These are phyloP conservation scores for Takifugu bimaculatus DNA, from an alignment of 2,113 vertebrate genomes.

Conservation along the genomic window DNA sequence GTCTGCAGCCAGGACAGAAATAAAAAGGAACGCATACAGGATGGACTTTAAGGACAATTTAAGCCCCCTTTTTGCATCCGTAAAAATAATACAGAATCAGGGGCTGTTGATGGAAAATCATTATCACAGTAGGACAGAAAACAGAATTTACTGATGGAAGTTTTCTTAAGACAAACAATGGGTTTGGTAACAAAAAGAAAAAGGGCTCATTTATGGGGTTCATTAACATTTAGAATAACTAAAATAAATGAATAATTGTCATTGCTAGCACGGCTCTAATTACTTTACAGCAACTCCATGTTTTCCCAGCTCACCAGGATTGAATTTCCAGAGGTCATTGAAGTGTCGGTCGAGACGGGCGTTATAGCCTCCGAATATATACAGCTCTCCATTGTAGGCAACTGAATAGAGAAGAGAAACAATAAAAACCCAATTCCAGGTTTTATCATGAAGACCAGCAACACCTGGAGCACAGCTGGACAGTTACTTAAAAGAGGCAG, in stretches of 20 bases:
- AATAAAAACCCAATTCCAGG: background rate
- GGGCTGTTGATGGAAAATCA: too few species aligned
- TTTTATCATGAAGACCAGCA: background rate
- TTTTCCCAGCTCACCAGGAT: slow-evolving; percentile 81
- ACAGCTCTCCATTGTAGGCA: slow-evolving; percentile 90
- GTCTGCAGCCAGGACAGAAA: slow-evolving; percentile 45
- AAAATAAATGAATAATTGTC: too few species aligned
- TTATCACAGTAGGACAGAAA: too few species aligned
- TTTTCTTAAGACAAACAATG: too few species aligned
- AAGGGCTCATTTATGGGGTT: too few species aligned
- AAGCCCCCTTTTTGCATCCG: too few species aligned
- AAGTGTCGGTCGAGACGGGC: slow-evolving; percentile 94
- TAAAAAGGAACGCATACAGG: background rate
- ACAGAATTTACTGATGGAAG: too few species aligned
- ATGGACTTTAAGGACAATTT: background rate
- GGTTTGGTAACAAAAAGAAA: too few species aligned
- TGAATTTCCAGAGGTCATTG: slow-evolving; percentile 98
- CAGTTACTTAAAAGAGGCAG: background rate
- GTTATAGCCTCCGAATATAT: slow-evolving; percentile 97
- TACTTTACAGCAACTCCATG: background rate
- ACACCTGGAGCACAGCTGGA: slow-evolving; percentile 4
- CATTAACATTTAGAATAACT: too few species aligned
- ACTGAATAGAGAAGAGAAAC: slow-evolving; percentile 72
- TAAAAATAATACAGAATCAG: too few species aligned
- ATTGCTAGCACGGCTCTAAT: too few species aligned